Evolutionary conservation across 2,888 invertebrate species (phyloP).

Genomic region (Epinotia nisella): DNA sequence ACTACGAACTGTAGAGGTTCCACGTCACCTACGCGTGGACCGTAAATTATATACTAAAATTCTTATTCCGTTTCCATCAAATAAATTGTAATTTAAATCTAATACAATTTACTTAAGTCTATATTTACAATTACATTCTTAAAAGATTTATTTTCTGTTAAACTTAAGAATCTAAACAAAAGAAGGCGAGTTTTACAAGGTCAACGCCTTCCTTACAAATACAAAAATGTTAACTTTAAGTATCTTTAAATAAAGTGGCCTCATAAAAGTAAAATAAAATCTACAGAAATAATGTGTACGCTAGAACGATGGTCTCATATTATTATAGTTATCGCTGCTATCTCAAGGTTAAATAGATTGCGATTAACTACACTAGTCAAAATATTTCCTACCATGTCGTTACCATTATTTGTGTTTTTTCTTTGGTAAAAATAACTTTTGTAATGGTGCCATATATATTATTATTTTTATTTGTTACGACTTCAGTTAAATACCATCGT

Average conservation of each 20-base stretch:
- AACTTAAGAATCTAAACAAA: not conserved
- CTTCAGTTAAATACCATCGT: too few relatives aligned
- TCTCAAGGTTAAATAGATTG: not conserved
- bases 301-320: not conserved
- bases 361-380: not conserved
- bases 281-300: not conserved
- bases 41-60: not conserved
- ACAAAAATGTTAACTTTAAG: conserved; percentile 4
- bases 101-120: not conserved
- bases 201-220: not conserved
- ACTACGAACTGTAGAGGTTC: not conserved
- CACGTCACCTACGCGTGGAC: conserved; percentile 8
- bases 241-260: not conserved
- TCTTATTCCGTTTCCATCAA: not conserved
- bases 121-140: not conserved
- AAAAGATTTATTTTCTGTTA: not conserved
- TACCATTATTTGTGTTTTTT: too few relatives aligned
- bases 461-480: too few relatives aligned
- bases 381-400: not conserved
- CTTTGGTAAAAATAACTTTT: too few relatives aligned
- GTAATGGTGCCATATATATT: too few relatives aligned
- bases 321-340: not conserved
- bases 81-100: not conserved
- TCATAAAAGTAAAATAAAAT: conserved; percentile 4
- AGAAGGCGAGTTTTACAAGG: not conserved